Base-by-base conservation (phyloP, 2,888 invertebrate species). In the Caenorhabditis auriculariae region DNA sequence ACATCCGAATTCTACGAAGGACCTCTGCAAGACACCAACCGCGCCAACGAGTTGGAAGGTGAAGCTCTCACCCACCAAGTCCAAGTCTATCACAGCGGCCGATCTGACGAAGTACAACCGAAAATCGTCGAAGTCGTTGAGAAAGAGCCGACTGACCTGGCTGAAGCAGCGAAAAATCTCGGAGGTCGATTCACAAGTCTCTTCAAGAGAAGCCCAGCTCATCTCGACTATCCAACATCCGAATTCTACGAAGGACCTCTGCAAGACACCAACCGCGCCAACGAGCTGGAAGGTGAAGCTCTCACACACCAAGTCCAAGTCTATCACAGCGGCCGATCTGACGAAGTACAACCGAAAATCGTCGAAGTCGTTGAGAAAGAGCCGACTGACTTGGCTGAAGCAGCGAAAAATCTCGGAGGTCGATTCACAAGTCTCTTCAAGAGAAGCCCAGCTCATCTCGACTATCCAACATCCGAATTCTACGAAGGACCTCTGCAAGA, bases 271-370 rank as follows among this genome's bases (percentile, higher is more conserved):
- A 24, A 29, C 24, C 48, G 61, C 19, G 24, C 49, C 15, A 24
- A 45, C 19, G 70, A 74, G 44, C 51, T 74, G 28, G 59, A 56
- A 12, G 60, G 57, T 19, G 32, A 51, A 7, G 67, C 73, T 24
- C 55, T 72, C 27, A 60, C 57, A 9, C 53, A 52, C 15, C 60
- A 68, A 38, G 72, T 72, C 32, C 32, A 46, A 27, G 58, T 71
- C 35, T 72, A 74, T 39, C 69, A 58, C 41, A 21, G 38, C 23
- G 62, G 67, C 21, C 27, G 63, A 21, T 50, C 49, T n/a, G 61
- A 69, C 42, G 67, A 72, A 17, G 19, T 39, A 6, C 51, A 38
- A 1, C 49, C n/a, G 42, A 51, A 27, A 29, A 43, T 42, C 44
- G 27, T 32, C 53, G 53, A n/a, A n/a, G n/a, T n/a, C n/a, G n/a